phyloP scores from a whole-genome alignment of 2,888 invertebrate species.

The Pyrochroa serraticornis region DNA sequence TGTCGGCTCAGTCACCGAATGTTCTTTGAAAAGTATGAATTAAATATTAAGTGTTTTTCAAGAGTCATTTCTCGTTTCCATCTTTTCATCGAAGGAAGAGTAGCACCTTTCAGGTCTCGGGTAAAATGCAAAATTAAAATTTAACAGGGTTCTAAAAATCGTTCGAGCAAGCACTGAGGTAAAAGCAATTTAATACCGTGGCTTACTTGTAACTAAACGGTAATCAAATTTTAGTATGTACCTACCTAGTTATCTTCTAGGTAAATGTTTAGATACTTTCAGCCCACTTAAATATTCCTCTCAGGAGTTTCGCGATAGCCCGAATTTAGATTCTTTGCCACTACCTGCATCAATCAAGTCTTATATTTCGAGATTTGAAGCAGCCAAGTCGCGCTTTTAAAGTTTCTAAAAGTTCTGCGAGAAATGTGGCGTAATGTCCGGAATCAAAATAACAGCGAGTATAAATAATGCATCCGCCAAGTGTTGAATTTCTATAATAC shows the following conservation, averaged over 20 bases:
- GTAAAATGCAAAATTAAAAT: constrained; percentile 16
- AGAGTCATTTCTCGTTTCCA: constrained; percentile 17
- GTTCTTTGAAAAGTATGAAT: constrained; percentile 23
- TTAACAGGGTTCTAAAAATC: constrained; percentile 6
- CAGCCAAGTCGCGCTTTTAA: too few relatives aligned
- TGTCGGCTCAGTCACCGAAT: constrained; percentile 12
- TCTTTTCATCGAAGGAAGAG: constrained; percentile 12
- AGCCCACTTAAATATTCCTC: too few relatives aligned
- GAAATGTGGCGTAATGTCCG: too few relatives aligned
- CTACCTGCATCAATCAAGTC: too few relatives aligned
- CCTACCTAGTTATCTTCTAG: too few relatives aligned
- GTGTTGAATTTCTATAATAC: constrained; percentile 35
- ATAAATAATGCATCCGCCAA: constrained; percentile 35
- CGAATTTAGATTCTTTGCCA: too few relatives aligned
- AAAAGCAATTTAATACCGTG: constrained; percentile 2
- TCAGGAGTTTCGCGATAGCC: too few relatives aligned
- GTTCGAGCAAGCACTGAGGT: neutral
- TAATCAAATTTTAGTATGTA: too few relatives aligned
- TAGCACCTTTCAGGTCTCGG: constrained; percentile 14
- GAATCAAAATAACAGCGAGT: constrained; percentile 16
- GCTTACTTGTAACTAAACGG: too few relatives aligned
- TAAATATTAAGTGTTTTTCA: constrained; percentile 22
- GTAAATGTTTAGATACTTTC: too few relatives aligned
- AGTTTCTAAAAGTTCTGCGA: too few relatives aligned
- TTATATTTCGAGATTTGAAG: too few relatives aligned